Base-by-base conservation (phyloP, 2,113 vertebrate genomes). In the Gallinago media region DNA sequence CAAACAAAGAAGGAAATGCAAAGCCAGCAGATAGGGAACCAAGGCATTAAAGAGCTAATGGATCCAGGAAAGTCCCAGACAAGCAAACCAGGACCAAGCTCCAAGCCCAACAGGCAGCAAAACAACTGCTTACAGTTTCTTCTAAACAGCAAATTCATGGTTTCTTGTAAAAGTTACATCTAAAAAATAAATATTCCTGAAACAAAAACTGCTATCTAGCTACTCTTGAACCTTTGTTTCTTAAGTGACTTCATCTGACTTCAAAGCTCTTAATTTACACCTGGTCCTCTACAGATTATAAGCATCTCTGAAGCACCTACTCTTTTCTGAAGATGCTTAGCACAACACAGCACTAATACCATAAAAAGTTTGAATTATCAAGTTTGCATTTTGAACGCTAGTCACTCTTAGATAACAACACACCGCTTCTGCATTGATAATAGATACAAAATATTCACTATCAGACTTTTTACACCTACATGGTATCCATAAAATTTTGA, bases 381-480 rank as follows among this genome's bases (percentile, higher is more conserved):
- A 11, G 9, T 11, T 55, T 22, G 63, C 16, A 8, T 47, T 59
- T 56, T 26, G 20, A 55, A 56, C 5, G 59, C 5, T 12, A 26
- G 50, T 18, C 1, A 6, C 34, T 18, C 61, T 74, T 31, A 31
- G 22, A 5, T 40, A 27, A 34, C 16, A 80, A 13, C 32, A 14
- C 3, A 8, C 6, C 4, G 12, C 22, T 59, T 46, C 52, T 54
- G 3, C 34, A 31, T 3, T 32, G 14, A 12, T 29, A 42, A 23
- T 2, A 79, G 16, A 7, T 8, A 2, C 4, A 32, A 4, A 2
- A 34, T 0, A 0, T 16, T 31, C 50, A 61, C 14, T 26, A 47
- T 34, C 8, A 55, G 29, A 17, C 8, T 29, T 78, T 54, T 20
- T 78, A 25, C 3, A n/a, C n/a, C 12, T n/a, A 50, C 46, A 27